These are phyloP conservation scores for Harmothoe impar DNA, from an alignment of 2,888 invertebrate species.

Conservation along the genomic window DNA sequence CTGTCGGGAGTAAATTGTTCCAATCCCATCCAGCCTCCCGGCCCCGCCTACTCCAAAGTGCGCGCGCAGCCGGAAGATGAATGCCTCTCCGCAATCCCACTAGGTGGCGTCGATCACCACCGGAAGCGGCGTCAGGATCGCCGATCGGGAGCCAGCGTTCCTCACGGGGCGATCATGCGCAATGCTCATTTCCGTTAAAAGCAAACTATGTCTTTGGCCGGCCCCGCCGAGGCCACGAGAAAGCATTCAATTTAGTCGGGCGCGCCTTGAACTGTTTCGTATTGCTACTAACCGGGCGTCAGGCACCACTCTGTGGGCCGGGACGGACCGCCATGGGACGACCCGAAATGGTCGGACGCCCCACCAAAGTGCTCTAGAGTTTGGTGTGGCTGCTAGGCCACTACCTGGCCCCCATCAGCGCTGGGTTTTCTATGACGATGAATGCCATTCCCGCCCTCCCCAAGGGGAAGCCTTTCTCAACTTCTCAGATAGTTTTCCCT, in stretches of 20 bases:
- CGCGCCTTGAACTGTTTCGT: slow-evolving; percentile 39
- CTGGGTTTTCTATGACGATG: background rate
- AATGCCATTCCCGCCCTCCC: background rate
- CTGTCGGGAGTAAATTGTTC: slow-evolving; percentile 57
- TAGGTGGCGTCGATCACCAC: slow-evolving; percentile 59
- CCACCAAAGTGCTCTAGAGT: slow-evolving; percentile 26
- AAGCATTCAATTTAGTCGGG: slow-evolving; percentile 59
- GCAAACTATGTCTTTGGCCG: slow-evolving; percentile 59
- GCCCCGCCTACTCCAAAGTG: slow-evolving; percentile 40
- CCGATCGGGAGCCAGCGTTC: slow-evolving; percentile 17
- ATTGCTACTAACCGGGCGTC: slow-evolving; percentile 29
- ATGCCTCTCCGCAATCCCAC: slow-evolving; percentile 47
- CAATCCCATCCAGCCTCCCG: slow-evolving; percentile 45
- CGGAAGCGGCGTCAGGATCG: slow-evolving; percentile 46
- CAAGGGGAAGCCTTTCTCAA: background rate
- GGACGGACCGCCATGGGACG: background rate
- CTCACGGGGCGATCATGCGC: slow-evolving; percentile 59
- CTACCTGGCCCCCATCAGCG: slow-evolving; percentile 27
- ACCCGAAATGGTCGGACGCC: background rate
- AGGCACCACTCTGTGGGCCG: slow-evolving; percentile 11
- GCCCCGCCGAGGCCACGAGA: slow-evolving; percentile 17
- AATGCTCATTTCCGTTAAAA: slow-evolving; percentile 63
- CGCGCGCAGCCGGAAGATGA: slow-evolving; percentile 45
- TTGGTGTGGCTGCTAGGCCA: background rate
- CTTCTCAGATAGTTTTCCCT: background rate